Conservation (phyloP, 2,888 invertebrate species). For the Stegophylla sp. region DNA sequence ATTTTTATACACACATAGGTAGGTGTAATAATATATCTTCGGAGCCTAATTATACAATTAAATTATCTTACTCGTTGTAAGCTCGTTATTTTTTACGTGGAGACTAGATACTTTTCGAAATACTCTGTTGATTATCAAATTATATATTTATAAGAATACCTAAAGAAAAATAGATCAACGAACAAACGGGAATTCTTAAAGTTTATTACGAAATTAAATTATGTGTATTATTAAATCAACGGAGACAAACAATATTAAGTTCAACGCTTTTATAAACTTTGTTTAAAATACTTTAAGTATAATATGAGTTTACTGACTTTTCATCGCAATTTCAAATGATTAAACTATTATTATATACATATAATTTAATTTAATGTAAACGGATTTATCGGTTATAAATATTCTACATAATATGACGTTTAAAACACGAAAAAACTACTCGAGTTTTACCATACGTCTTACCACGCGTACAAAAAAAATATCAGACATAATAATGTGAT, state of each 20-base stretch:
- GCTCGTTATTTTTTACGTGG: background rate
- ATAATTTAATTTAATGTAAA: too few relatives aligned
- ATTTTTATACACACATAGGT: too few relatives aligned
- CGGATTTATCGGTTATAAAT: too few relatives aligned
- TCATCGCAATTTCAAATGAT: background rate
- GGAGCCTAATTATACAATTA: background rate
- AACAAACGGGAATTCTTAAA: background rate
- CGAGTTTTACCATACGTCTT: too few relatives aligned
- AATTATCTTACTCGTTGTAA: background rate
- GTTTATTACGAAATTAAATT: background rate
- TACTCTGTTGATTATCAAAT: background rate
- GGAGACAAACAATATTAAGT: background rate
- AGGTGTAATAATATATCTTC: too few relatives aligned
- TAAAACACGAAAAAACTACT: too few relatives aligned
- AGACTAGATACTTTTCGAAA: background rate
- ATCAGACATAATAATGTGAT: too few relatives aligned
- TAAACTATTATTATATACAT: too few relatives aligned
- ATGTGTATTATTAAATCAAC: background rate
- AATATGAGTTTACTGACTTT: background rate
- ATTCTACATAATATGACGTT: too few relatives aligned
- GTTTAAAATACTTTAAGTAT: background rate
- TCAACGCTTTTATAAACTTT: background rate
- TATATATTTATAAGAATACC: constrained; percentile 13
- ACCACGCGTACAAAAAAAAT: too few relatives aligned
- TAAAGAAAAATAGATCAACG: background rate